Base-by-base conservation (phyloP, 2,113 vertebrate species). In the Manacus vitellinus region DNA sequence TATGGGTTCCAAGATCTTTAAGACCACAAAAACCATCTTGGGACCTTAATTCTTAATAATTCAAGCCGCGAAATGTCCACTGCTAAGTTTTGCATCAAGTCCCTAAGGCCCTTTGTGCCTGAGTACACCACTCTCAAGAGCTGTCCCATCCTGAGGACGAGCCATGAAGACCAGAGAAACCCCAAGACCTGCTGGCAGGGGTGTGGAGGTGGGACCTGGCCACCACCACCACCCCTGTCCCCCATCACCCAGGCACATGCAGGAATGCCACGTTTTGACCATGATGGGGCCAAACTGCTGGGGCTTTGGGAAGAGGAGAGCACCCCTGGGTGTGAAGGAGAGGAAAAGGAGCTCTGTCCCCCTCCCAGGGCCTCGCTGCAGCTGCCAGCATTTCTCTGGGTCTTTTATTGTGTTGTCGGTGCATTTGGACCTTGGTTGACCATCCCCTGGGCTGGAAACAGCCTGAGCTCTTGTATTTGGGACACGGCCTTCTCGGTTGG, bases 141-240 rank as follows among this genome's bases (percentile, higher is more conserved):
- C 28, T 63, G 21, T 54, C 49, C 35, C 44, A 70, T 39, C 55
- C 67, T 22, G 27, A 65, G 27, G 27, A 12, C 37, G n/a, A 62
- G 37, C 30, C 20, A 13, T 17, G 56, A 75, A 63, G 74, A 67
- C 15, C 25, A 73, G 43, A 73, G 13, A 35, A 59, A 24, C 12
- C 8, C 18, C 14, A 30, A 2, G 30, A 56, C 30, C 62, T 59
- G 31, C 31, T 30, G 55, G 31, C 16, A 31, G 44, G 39, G 52
- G 31, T 55, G 16, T 0, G 3, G 54, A 65, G 33, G 47, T 61
- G 47, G 10, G 35, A 62, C 14, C 47, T 41, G 41, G 41, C n/a
- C 31, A 51, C 19, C 13, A 56, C 25, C 46, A 22, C 23, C 0
- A 0, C 13, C n/a, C 25, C 41, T 2, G 0, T 39, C 65, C 52